phyloP scores from a whole-genome alignment of 2,888 invertebrate genomes.

The Sabatieria punctata region DNA sequence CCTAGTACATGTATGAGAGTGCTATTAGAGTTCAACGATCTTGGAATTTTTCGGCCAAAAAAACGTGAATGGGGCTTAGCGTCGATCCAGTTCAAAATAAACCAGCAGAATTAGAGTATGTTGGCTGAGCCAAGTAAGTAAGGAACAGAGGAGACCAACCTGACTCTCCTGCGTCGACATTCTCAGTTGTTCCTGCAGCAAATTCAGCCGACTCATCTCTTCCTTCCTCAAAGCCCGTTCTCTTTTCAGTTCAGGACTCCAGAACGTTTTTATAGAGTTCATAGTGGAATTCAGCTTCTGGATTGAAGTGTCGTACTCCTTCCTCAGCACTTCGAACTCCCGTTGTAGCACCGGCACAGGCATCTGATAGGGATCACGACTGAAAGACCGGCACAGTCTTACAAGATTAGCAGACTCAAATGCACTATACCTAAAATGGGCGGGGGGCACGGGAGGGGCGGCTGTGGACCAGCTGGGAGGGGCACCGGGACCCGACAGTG shows the following conservation, averaged over 20 bases:
- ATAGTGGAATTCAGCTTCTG: constrained; percentile 94
- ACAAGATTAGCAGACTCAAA: too few species aligned
- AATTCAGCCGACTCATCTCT: constrained; percentile 91
- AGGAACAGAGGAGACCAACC: constrained; percentile 3
- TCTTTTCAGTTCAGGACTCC: constrained; percentile 98
- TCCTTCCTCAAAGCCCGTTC: constrained; percentile 89
- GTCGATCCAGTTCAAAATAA: too few species aligned
- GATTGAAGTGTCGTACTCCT: constrained; percentile 82
- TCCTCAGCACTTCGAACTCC: constrained; percentile 73
- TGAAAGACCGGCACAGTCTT: too few species aligned
- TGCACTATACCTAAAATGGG: background rate
- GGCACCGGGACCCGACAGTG: constrained; percentile 2
- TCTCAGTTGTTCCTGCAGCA: constrained; percentile 41
- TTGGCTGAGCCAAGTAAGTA: background rate
- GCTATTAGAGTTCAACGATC: too few species aligned
- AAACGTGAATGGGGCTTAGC: too few species aligned
- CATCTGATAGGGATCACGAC: constrained; percentile 11
- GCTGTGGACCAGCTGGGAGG: background rate
- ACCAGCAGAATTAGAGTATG: too few species aligned
- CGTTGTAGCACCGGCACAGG: constrained; percentile 48
- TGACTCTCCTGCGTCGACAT: constrained; percentile 9
- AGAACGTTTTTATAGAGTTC: constrained; percentile 99
- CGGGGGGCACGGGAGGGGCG: too few species aligned
- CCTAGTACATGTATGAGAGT: too few species aligned
- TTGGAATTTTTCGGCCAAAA: too few species aligned